Conservation (phyloP, 2,888 invertebrate species). For the Luperina nickerlii region DNA sequence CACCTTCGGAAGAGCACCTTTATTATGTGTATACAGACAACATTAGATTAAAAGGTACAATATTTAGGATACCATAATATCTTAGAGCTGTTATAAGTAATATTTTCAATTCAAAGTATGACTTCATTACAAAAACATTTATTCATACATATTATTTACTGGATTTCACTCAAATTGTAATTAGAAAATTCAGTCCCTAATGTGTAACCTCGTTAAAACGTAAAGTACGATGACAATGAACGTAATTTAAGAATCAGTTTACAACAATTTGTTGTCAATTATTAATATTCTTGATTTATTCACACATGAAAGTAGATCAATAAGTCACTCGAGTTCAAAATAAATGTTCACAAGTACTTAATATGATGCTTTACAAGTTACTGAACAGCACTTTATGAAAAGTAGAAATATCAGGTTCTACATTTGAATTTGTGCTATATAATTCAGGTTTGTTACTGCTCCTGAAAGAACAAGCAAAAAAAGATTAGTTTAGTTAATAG, state of each 20-base stretch:
- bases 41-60: not conserved
- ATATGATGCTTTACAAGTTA: constrained; percentile 75
- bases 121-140: constrained; percentile 1
- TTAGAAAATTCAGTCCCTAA: not conserved
- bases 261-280: not conserved
- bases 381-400: constrained; percentile 93
- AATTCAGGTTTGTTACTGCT: constrained; percentile 82
- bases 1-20: not conserved
- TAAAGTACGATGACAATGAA: not conserved
- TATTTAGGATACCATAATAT: constrained; percentile 5
- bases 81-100: not conserved
- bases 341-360: not conserved
- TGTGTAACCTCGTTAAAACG: not conserved
- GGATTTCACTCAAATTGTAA: not conserved
- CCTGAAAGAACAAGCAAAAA: constrained; percentile 74
- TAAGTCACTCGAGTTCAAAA: constrained; percentile 17
- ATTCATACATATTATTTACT: constrained; percentile 14
- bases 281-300: constrained; percentile 20
- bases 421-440: constrained; percentile 89
- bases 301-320: constrained; percentile 3
- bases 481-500: not conserved
- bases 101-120: not conserved
- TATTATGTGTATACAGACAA: not conserved
- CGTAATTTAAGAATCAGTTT: not conserved
- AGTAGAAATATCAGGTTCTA: constrained; percentile 92